Evolutionary conservation across 2,797 vertebrate species (phyloP).

Genomic region (Gambusia yucatana): DNA sequence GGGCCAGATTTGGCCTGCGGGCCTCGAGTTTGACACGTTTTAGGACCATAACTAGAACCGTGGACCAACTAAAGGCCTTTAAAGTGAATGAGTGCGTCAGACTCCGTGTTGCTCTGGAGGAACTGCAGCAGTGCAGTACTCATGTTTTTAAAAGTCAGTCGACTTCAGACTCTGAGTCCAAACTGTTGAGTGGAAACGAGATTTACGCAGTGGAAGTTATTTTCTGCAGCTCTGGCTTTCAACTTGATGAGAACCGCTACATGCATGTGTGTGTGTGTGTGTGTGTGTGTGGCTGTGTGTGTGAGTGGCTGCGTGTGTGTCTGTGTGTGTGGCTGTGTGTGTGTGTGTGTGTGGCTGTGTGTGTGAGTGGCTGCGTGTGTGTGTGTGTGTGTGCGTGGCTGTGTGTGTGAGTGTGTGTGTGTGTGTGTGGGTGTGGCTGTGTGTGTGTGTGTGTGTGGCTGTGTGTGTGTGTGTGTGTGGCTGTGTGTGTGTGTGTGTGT

Average conservation of each 20-base stretch:
- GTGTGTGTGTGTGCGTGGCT: not conserved
- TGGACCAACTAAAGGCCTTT: not conserved
- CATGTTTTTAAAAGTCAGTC: not conserved
- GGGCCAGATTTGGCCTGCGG: no score
- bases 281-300: not conserved
- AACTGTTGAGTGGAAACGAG: not conserved
- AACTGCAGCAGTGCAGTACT: not conserved
- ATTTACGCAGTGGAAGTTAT: constrained; percentile 2
- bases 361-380: not conserved
- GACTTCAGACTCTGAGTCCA: not conserved
- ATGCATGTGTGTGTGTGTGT: not conserved
- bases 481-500: not conserved
- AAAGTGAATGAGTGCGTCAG: not conserved
- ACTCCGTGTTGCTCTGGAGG: not conserved
- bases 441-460: no score
- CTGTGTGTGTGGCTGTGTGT: no score
- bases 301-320: not conserved
- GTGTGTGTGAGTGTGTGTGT: no score
- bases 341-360: no score
- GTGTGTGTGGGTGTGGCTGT: not conserved
- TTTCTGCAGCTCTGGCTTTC: constrained; percentile 46
- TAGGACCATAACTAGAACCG: not conserved
- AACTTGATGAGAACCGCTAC: constrained; percentile 31
- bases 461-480: no score
- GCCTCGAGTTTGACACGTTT: not conserved